Percentiles rank a stretch among this genome's conserved stretches.
Conservation (phyloP, 2,888 invertebrate genomes). For the Pheosia gnoma region DNA sequence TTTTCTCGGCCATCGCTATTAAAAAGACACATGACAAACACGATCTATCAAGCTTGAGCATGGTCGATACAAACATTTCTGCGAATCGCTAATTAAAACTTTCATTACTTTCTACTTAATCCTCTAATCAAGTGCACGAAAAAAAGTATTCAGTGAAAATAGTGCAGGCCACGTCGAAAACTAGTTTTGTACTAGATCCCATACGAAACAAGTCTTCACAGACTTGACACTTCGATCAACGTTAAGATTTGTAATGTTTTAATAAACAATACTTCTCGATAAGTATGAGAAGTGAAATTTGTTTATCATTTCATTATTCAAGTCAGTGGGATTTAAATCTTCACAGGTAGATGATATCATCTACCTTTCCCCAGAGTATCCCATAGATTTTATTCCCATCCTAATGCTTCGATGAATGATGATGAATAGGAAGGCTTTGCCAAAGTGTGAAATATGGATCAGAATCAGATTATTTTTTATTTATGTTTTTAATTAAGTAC, state of each 20-base stretch:
- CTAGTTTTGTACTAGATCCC: conserved; percentile 38
- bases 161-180: conserved; percentile 45
- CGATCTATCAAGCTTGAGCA: neutral
- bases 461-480: too few species aligned
- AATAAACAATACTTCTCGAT: neutral
- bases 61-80: conserved; percentile 22
- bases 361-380: too few species aligned
- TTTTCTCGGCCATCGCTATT: neutral
- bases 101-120: conserved; percentile 67
- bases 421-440: too few species aligned
- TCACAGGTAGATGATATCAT: too few species aligned
- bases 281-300: neutral
- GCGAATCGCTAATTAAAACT: conserved; percentile 43
- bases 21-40: neutral
- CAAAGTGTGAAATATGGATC: too few species aligned
- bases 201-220: neutral
- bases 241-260: neutral
- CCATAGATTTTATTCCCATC: too few species aligned
- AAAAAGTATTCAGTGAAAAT: conserved; percentile 60
- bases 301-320: neutral
- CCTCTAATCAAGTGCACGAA: conserved; percentile 41
- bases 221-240: neutral
- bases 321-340: neutral
- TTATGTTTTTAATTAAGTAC: too few species aligned
- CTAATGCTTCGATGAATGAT: too few species aligned